phyloP scores from a whole-genome alignment of 2,113 vertebrate species.

The Mastomys natalensis region DNA sequence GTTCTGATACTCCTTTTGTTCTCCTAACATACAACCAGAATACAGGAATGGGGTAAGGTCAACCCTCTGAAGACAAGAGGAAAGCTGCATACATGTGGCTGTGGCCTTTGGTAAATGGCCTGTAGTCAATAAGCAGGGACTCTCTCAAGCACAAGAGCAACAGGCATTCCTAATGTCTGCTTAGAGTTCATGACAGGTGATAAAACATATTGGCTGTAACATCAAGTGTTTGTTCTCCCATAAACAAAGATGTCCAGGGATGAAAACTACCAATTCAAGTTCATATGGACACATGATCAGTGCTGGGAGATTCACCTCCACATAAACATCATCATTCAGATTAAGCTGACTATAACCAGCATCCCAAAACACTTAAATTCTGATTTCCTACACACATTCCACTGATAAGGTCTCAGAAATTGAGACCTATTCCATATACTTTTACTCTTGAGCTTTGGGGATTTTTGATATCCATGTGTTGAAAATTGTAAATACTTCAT shows the following conservation, averaged over 20 bases:
- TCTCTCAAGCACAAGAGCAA: not conserved
- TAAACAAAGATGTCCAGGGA: not conserved
- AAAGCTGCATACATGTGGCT: not conserved
- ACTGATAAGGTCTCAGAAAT: not conserved
- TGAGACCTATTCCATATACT: not conserved
- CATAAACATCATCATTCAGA: rapidly evolving
- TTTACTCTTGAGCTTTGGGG: not conserved
- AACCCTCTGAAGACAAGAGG: not conserved
- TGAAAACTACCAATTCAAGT: not conserved
- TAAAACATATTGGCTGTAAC: not conserved
- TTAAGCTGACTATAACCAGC: not conserved
- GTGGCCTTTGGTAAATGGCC: not conserved
- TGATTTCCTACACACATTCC: not conserved
- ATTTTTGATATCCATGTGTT: not conserved
- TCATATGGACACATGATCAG: not conserved
- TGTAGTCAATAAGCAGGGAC: not conserved
- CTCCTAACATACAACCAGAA: not conserved
- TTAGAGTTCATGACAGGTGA: not conserved
- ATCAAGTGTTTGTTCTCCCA: not conserved
- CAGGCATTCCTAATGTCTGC: not conserved
- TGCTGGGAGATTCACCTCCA: not conserved
- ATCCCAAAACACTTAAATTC: not conserved
- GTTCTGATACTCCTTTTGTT: too few species aligned
- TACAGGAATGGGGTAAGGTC: too few species aligned
- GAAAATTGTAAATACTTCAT: not conserved